Evolutionary conservation across 2,113 vertebrate genomes (phyloP).

Genomic region (Pseudois nayaur): DNA sequence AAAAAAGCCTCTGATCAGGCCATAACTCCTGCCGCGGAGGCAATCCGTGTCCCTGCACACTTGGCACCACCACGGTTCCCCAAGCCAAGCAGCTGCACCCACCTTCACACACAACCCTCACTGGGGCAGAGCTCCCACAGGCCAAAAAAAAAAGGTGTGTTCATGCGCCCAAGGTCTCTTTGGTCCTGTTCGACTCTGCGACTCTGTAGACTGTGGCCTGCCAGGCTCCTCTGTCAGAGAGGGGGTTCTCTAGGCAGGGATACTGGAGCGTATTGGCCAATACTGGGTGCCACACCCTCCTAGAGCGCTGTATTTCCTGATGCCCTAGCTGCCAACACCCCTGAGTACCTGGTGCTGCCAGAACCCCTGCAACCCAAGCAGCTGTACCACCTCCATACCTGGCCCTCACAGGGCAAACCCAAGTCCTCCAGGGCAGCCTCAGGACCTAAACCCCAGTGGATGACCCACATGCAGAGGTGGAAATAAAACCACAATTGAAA

Average conservation of each 20-base stretch:
- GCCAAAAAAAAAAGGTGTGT: too few species aligned
- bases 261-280: neutral
- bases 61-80: accelerated
- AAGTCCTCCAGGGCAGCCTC: neutral
- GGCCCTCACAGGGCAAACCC: neutral
- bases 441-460: too few species aligned
- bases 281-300: neutral
- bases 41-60: neutral
- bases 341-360: too few species aligned
- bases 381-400: neutral
- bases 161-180: neutral
- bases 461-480: too few species aligned
- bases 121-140: neutral
- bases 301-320: accelerated
- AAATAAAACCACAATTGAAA: too few species aligned
- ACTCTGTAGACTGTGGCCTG: neutral
- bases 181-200: neutral
- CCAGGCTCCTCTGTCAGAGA: neutral
- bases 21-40: neutral
- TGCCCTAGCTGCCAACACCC: neutral
- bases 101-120: neutral
- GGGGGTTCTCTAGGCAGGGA: neutral
- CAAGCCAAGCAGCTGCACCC: neutral
- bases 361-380: neutral
- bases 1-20: accelerated